Conservation (phyloP, 2,797 vertebrate genomes). For the Acrossocheilus wenchowensis region DNA sequence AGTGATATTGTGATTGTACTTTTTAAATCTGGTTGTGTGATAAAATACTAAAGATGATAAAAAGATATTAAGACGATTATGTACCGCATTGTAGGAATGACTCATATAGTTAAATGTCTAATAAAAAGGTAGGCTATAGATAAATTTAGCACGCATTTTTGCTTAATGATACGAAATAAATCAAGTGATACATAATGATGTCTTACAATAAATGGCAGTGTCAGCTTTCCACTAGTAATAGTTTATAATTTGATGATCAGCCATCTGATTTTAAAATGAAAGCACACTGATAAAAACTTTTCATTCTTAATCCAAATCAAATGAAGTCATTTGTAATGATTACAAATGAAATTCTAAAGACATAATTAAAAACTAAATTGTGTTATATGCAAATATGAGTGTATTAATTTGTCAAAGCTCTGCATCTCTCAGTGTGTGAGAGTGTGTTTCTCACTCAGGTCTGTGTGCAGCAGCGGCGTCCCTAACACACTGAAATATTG, state of each 20-base stretch:
- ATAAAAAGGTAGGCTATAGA: neutral
- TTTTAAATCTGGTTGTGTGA: neutral
- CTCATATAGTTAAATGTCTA: neutral
- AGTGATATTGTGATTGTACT: neutral
- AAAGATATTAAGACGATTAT: neutral
- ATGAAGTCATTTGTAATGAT: neutral
- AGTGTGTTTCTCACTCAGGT: slow-evolving; percentile 31
- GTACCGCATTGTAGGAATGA: neutral
- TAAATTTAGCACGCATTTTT: neutral
- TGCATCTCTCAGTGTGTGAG: slow-evolving; percentile 10
- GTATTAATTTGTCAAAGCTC: neutral
- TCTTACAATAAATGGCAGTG: neutral
- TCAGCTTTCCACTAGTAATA: neutral
- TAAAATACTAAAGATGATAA: neutral
- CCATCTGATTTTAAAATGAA: neutral
- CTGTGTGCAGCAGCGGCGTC: slow-evolving; percentile 60
- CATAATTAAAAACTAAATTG: neutral
- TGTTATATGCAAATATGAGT: neutral
- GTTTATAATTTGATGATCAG: neutral
- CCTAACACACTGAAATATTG: slow-evolving; percentile 77
- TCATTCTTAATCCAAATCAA: neutral
- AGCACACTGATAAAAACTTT: neutral
- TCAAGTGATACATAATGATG: neutral
- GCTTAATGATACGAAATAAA: neutral
- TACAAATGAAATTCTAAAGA: neutral